These are phyloP conservation scores for Triops cancriformis DNA, from an alignment of 1,140 invertebrate species.

Conservation along the genomic window DNA sequence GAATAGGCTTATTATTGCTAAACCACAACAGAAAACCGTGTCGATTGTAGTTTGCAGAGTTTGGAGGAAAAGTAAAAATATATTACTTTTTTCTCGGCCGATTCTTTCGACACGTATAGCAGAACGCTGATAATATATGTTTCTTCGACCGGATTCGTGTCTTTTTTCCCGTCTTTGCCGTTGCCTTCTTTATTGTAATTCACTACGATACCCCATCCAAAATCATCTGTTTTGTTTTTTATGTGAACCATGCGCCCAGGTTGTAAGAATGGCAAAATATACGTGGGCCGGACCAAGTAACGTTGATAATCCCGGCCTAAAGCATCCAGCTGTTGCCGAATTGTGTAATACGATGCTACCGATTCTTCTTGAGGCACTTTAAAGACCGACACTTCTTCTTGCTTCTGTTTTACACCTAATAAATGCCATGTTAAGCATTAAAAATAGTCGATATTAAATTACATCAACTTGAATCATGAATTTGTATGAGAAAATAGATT, in stretches of 20 bases:
- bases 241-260: constrained; percentile 87
- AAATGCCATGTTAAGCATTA: too few relatives aligned
- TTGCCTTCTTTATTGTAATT: constrained; percentile 73
- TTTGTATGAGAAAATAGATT: too few relatives aligned
- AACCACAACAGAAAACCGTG: too few relatives aligned
- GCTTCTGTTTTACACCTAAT: constrained; percentile 63
- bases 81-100: constrained; percentile 41
- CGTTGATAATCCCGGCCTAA: constrained; percentile 62
- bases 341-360: constrained; percentile 72
- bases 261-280: constrained; percentile 87
- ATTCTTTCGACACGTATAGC: constrained; percentile 60
- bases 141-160: constrained; percentile 45
- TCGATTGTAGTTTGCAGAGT: too few relatives aligned
- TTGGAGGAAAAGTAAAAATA: not conserved
- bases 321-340: constrained; percentile 68
- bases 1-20: too few relatives aligned
- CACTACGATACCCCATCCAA: constrained; percentile 92
- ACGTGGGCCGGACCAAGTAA: constrained; percentile 76
- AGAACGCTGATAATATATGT: constrained; percentile 71
- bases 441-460: too few relatives aligned
- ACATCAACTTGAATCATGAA: too few relatives aligned
- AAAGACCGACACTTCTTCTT: constrained; percentile 55
- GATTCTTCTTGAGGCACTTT: constrained; percentile 62
- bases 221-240: constrained; percentile 73
- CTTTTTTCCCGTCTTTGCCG: constrained; percentile 40